Percentiles rank a stretch among this genome's conserved stretches.
Conservation (phyloP, 2,113 vertebrate genomes). For the Cynocephalus volans region DNA sequence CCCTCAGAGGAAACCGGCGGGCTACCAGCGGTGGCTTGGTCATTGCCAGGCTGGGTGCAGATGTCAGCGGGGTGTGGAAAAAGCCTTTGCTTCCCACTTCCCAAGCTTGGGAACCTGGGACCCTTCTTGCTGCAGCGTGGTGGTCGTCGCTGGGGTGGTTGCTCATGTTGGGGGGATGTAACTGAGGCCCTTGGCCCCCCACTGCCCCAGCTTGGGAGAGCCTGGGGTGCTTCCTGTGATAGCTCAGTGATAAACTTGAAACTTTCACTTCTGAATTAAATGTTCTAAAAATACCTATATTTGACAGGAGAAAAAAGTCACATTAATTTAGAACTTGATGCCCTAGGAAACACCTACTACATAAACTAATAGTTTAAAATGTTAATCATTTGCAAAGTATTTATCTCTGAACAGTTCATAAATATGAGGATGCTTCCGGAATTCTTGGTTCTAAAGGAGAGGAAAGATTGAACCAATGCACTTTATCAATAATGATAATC, state of each 20-base stretch:
- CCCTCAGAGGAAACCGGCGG: too few species aligned
- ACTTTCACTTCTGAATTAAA: constrained; percentile 44
- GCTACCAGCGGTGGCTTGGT: too few species aligned
- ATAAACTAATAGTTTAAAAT: neutral
- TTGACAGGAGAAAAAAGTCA: neutral
- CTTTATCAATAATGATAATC: neutral
- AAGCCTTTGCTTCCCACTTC: too few species aligned
- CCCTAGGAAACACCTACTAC: neutral
- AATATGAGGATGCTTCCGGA: neutral
- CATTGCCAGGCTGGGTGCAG: too few species aligned
- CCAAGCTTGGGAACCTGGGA: too few species aligned
- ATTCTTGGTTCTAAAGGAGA: neutral
- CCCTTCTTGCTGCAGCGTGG: too few species aligned
- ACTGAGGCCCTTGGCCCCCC: too few species aligned
- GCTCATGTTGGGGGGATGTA: too few species aligned
- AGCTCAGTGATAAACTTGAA: neutral
- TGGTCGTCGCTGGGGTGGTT: too few species aligned
- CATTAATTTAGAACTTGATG: constrained; percentile 39
- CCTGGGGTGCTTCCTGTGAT: too few species aligned
- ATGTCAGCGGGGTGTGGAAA: too few species aligned
- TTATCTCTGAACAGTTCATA: neutral
- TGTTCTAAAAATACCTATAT: neutral
- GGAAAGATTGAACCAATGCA: neutral
- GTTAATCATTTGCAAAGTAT: neutral
- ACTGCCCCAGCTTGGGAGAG: too few species aligned